Conservation (phyloP, 1,140 invertebrate genomes). For the Chironomus tepperi region DNA sequence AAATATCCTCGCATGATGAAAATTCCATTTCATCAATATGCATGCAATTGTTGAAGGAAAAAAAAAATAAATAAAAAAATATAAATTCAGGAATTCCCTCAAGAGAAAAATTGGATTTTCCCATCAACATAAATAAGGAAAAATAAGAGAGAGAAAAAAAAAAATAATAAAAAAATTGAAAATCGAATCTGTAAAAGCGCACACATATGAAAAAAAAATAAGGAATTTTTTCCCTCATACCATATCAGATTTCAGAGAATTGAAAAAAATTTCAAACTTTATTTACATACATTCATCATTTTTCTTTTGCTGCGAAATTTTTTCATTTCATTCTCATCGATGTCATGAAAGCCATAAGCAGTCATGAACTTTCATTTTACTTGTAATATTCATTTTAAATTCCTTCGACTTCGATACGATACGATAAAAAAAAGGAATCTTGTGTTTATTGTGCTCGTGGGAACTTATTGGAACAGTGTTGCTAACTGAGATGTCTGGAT, state of each 20-base stretch:
- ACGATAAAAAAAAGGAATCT: no score
- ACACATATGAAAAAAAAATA: no score
- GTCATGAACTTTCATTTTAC: neutral
- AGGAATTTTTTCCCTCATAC: neutral
- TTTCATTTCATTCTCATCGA: neutral
- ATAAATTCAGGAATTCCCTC: neutral
- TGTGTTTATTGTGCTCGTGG: no score
- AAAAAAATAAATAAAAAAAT: no score
- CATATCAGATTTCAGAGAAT: neutral
- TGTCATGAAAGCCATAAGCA: neutral
- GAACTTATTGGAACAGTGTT: no score
- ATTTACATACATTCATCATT: slow-evolving; percentile 9
- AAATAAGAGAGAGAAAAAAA: no score
- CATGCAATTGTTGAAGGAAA: neutral
- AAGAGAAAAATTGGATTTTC: slow-evolving; percentile 4
- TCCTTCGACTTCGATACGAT: no score
- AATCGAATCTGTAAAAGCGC: no score
- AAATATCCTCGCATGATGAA: neutral
- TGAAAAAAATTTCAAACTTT: neutral
- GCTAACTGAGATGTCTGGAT: no score
- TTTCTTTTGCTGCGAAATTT: neutral
- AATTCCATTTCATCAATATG: neutral
- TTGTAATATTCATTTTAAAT: no score
- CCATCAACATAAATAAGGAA: neutral
- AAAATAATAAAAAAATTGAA: no score